A percentile compares a stretch with the other conserved stretches of the same genome.
These are phyloP conservation scores for Onthophagus sagittarius DNA, from an alignment of 2,888 invertebrate species.

Conservation along the genomic window DNA sequence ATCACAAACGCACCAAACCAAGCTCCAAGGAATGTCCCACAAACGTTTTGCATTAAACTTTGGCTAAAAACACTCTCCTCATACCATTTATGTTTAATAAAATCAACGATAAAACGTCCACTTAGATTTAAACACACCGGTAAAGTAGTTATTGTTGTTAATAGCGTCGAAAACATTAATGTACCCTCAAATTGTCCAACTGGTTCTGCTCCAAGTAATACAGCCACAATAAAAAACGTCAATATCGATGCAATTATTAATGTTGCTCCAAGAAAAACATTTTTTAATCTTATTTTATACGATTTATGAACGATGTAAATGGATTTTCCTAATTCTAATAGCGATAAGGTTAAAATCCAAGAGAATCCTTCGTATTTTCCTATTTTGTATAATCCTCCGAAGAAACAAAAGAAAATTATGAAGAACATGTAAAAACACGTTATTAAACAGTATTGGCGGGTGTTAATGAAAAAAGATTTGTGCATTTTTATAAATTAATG, in stretches of 20 bases:
- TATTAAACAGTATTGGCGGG: slow-evolving; percentile 51
- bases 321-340: slow-evolving; percentile 56
- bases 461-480: neutral
- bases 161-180: slow-evolving; percentile 59
- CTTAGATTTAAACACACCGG: slow-evolving; percentile 62
- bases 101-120: slow-evolving; percentile 53
- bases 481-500: neutral
- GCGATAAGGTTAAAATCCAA: slow-evolving; percentile 43
- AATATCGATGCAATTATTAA: slow-evolving; percentile 43
- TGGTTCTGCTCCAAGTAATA: slow-evolving; percentile 67
- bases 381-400: slow-evolving; percentile 57
- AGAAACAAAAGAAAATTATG: slow-evolving; percentile 49
- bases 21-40: slow-evolving; percentile 65
- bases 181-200: slow-evolving; percentile 64
- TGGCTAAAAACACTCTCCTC: slow-evolving; percentile 54
- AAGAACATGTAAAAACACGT: slow-evolving; percentile 62
- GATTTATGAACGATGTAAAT: neutral
- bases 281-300: neutral
- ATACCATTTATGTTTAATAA: slow-evolving; percentile 53
- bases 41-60: slow-evolving; percentile 56
- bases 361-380: slow-evolving; percentile 53
- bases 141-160: slow-evolving; percentile 60
- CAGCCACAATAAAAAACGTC: slow-evolving; percentile 55
- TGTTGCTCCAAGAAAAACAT: neutral
- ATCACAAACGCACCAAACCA: slow-evolving; percentile 84